These are phyloP conservation scores for Eutolmus rufibarbis DNA, from an alignment of 2,888 invertebrate genomes.

Conservation along the genomic window DNA sequence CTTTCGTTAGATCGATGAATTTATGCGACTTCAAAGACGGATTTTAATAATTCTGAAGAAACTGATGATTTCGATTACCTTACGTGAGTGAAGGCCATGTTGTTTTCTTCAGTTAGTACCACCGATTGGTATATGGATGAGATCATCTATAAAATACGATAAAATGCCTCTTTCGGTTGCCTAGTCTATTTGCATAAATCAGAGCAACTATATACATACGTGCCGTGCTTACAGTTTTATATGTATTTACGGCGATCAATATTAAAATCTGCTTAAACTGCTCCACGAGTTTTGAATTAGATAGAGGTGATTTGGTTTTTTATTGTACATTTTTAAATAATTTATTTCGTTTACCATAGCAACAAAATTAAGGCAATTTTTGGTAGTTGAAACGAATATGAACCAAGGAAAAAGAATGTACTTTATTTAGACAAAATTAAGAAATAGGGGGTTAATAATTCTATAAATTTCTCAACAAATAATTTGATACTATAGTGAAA, in stretches of 20 bases:
- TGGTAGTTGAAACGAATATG: too few relatives aligned
- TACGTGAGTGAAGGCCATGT: background rate
- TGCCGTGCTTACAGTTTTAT: background rate
- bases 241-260: background rate
- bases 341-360: background rate
- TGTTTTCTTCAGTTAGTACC: background rate
- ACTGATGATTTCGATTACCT: background rate
- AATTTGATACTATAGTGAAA: background rate
- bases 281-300: background rate
- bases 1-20: background rate
- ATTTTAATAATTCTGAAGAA: constrained; percentile 3
- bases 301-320: background rate
- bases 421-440: too few relatives aligned
- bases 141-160: background rate
- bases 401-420: too few relatives aligned
- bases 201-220: background rate
- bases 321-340: background rate
- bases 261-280: background rate
- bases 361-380: background rate
- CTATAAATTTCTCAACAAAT: background rate
- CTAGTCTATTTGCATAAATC: background rate
- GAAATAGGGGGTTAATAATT: background rate
- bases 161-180: background rate
- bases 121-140: background rate
- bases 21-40: background rate